Percentiles rank a stretch among this genome's conserved stretches.
Conservation (phyloP, 2,888 invertebrate species). For the Oscheius myriophilus region DNA sequence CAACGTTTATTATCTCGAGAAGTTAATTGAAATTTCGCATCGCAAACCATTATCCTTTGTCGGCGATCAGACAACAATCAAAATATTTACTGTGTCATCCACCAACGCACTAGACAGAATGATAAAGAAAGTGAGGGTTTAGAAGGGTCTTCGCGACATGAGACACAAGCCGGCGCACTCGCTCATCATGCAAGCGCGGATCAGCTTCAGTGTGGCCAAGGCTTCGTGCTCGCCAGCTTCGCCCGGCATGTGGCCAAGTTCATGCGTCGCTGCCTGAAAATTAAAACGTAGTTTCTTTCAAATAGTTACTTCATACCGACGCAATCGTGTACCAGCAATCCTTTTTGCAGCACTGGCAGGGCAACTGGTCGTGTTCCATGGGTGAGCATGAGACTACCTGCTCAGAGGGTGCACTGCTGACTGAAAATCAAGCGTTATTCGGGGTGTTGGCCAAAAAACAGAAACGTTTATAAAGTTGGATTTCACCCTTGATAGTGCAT, state of each 20-base stretch:
- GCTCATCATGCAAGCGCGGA: constrained; percentile 67
- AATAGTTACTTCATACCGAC: constrained; percentile 40
- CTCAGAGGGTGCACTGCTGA: constrained; percentile 25
- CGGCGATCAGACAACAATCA: too few species aligned
- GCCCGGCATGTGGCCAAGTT: constrained; percentile 69
- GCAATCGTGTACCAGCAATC: constrained; percentile 69
- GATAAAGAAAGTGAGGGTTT: constrained; percentile 16
- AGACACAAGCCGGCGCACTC: constrained; percentile 60
- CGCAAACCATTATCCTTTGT: too few species aligned
- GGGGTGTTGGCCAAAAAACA: too few species aligned
- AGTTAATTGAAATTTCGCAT: too few species aligned
- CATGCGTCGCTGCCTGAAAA: constrained; percentile 66
- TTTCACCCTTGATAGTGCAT: too few species aligned
- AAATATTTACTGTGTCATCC: neutral
- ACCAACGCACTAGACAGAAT: constrained; percentile 16
- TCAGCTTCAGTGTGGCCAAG: constrained; percentile 65
- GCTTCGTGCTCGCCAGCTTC: constrained; percentile 69
- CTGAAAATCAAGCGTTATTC: constrained; percentile 12
- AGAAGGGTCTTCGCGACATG: constrained; percentile 28
- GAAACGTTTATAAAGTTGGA: too few species aligned
- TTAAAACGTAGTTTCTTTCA: neutral
- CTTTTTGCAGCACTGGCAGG: constrained; percentile 69
- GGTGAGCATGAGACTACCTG: constrained; percentile 39
- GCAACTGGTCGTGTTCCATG: constrained; percentile 53
- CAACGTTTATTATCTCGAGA: too few species aligned